A percentile compares a stretch with the other conserved stretches of the same genome.
Conservation (phyloP, 2,888 invertebrate species). For the Nephrotoma appendiculata region DNA sequence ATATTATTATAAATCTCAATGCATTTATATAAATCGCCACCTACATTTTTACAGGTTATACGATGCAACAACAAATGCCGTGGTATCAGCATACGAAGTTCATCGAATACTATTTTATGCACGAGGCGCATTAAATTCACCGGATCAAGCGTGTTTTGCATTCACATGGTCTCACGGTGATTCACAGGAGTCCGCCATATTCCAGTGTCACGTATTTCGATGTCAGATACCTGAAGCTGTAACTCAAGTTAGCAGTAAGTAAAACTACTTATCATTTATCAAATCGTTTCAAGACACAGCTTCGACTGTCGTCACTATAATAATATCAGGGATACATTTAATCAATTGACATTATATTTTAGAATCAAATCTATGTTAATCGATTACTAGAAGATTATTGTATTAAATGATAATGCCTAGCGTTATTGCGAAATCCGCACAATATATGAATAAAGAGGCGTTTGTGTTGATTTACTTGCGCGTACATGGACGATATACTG, state of each 20-base stretch:
- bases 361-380: not conserved
- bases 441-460: not conserved
- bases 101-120: constrained; percentile 91
- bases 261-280: not conserved
- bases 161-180: constrained; percentile 96
- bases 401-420: not conserved
- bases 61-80: constrained; percentile 62
- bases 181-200: constrained; percentile 72
- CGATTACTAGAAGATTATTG: not conserved
- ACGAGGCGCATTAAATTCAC: constrained; percentile 66
- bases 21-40: not conserved
- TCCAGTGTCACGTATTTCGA: constrained; percentile 94
- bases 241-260: constrained; percentile 55
- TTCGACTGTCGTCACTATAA: not conserved
- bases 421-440: not conserved
- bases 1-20: not conserved
- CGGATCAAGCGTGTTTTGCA: constrained; percentile 90
- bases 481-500: not conserved
- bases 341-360: not conserved
- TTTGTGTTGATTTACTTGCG: not conserved
- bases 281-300: not conserved
- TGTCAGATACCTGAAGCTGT: constrained; percentile 92
- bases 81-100: constrained; percentile 75
- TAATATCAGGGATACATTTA: not conserved
- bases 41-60: constrained; percentile 42